Percentiles rank a stretch among this genome's conserved stretches.
These are phyloP conservation scores for Cyanocitta stelleri DNA, from an alignment of 2,113 vertebrate genomes.

Conservation along the genomic window DNA sequence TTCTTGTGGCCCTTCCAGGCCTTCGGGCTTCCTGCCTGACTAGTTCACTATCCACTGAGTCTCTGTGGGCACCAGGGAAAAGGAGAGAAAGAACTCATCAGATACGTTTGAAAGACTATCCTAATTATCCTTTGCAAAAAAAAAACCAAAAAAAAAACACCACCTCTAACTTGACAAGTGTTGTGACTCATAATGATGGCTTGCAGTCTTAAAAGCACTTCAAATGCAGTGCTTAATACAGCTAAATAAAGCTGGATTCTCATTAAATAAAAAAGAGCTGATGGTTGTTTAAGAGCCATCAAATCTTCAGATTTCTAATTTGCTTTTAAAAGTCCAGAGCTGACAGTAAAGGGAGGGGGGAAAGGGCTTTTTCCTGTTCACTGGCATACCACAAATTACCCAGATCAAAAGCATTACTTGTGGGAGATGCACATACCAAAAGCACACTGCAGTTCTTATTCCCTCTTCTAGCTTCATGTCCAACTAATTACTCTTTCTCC, in stretches of 20 bases:
- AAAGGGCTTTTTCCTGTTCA: neutral
- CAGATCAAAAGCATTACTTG: neutral
- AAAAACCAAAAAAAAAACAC: neutral
- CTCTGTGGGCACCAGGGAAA: neutral
- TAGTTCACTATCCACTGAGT: neutral
- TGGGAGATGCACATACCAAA: neutral
- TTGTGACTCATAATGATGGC: neutral
- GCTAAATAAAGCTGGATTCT: neutral
- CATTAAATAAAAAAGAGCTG: neutral
- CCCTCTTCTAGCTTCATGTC: neutral
- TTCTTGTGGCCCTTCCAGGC: neutral
- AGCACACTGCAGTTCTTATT: neutral
- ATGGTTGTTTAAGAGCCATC: neutral
- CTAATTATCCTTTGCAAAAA: neutral
- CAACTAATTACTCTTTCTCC: neutral
- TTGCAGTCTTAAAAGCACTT: neutral
- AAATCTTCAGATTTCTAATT: neutral
- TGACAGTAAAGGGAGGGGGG: neutral
- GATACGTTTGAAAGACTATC: neutral
- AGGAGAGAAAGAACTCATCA: neutral
- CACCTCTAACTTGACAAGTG: neutral
- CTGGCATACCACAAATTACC: neutral
- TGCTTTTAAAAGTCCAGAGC: neutral
- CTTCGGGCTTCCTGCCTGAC: neutral
- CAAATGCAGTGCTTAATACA: neutral